Evolutionary conservation across 2,113 vertebrate genomes (phyloP).

Genomic region (Budorcas taxicolor): DNA sequence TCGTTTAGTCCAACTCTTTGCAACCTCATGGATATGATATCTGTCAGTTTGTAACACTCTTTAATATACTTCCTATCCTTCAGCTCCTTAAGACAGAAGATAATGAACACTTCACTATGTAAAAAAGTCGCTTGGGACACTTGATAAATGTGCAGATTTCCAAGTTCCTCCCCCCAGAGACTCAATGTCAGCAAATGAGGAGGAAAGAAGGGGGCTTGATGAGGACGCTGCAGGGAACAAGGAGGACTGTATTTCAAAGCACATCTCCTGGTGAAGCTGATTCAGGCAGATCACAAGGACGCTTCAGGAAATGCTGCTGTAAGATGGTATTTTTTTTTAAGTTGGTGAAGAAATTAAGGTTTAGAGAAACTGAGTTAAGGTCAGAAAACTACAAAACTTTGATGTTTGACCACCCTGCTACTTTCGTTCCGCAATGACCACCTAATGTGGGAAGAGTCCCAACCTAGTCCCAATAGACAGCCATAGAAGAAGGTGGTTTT

Average conservation of each 20-base stretch:
- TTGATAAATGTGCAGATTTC: background rate
- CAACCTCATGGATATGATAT: background rate
- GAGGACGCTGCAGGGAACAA: fast-evolving
- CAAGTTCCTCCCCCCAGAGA: background rate
- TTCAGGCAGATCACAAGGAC: background rate
- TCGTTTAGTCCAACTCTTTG: background rate
- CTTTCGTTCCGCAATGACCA: background rate
- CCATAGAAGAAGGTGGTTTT: background rate
- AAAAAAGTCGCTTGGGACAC: background rate
- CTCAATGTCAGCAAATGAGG: background rate
- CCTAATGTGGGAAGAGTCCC: background rate
- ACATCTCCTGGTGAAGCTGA: background rate
- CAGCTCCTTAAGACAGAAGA: background rate
- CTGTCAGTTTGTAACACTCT: background rate
- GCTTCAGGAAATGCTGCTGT: background rate
- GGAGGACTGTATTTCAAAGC: background rate
- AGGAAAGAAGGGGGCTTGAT: background rate
- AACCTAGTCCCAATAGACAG: background rate
- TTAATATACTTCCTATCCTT: background rate
- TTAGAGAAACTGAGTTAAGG: background rate
- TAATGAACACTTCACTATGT: background rate
- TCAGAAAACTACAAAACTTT: background rate
- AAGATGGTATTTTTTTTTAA: background rate
- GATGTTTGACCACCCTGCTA: background rate
- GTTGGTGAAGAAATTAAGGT: background rate